Percentiles rank a stretch among this genome's conserved stretches.
phyloP scores from a whole-genome alignment of 2,888 invertebrate species.

The Andricus curvator region DNA sequence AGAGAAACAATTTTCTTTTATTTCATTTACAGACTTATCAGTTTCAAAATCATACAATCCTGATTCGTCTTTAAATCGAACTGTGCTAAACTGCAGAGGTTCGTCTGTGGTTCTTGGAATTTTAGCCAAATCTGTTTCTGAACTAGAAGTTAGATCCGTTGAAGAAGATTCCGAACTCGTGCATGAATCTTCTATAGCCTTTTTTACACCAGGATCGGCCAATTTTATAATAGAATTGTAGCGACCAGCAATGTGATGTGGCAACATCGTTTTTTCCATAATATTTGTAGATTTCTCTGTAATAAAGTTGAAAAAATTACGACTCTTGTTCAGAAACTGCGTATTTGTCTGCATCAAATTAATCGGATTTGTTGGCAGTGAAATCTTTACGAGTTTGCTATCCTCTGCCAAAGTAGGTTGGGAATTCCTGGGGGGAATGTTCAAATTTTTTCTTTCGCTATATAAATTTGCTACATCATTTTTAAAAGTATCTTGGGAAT shows the following conservation, averaged over 20 bases:
- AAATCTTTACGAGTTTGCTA: slow-evolving; percentile 70
- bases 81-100: neutral
- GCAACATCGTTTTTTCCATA: slow-evolving; percentile 73
- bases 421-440: neutral
- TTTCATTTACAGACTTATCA: neutral
- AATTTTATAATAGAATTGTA: slow-evolving; percentile 57
- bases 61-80: slow-evolving; percentile 25
- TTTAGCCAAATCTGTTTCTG: slow-evolving; percentile 19
- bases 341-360: slow-evolving; percentile 72
- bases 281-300: slow-evolving; percentile 75
- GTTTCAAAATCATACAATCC: neutral
- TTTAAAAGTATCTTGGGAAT: slow-evolving; percentile 3
- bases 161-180: slow-evolving; percentile 35
- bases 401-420: slow-evolving; percentile 59
- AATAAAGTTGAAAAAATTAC: slow-evolving; percentile 72
- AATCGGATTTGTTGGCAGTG: slow-evolving; percentile 69
- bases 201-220: slow-evolving; percentile 13
- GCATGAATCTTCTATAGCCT: slow-evolving; percentile 35
- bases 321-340: slow-evolving; percentile 73
- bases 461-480: neutral
- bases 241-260: slow-evolving; percentile 67
- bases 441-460: slow-evolving; percentile 19
- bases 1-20: neutral
- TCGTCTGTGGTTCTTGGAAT: slow-evolving; percentile 14
- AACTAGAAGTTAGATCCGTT: neutral